Evolutionary conservation across 2,113 vertebrate species (phyloP).

Genomic region (Elephas maximus): DNA sequence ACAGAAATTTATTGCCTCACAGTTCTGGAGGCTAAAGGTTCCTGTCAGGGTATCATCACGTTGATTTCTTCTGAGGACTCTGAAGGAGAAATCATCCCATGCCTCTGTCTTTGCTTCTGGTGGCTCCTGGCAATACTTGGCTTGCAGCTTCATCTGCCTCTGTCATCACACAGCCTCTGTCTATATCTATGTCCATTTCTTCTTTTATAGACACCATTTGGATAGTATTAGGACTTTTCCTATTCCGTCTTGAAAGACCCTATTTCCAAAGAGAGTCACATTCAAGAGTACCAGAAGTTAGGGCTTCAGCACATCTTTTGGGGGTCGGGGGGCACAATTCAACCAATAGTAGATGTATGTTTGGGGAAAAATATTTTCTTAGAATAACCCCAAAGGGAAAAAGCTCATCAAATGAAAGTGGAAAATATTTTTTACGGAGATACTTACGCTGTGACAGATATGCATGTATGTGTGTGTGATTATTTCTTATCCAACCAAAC

Average conservation of each 20-base stretch:
- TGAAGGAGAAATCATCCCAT: neutral
- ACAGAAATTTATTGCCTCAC: neutral
- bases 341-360: neutral
- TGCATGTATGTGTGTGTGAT: neutral
- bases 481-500: neutral
- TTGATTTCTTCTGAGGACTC: neutral
- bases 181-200: neutral
- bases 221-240: neutral
- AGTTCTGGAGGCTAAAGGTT: neutral
- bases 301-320: neutral
- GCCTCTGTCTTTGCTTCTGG: neutral
- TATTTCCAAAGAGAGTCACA: neutral
- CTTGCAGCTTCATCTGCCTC: neutral
- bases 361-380: constrained; percentile 19
- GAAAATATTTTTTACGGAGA: neutral
- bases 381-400: neutral
- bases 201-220: neutral
- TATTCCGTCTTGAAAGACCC: neutral
- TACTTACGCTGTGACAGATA: neutral
- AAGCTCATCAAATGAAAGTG: neutral
- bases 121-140: neutral
- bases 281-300: neutral
- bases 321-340: neutral
- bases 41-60: neutral
- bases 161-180: neutral